Evolutionary conservation across 2,797 vertebrate genomes (phyloP), one percentile per base, ranked within the genome.

Genomic region (Etheostoma perlongum): DNA sequence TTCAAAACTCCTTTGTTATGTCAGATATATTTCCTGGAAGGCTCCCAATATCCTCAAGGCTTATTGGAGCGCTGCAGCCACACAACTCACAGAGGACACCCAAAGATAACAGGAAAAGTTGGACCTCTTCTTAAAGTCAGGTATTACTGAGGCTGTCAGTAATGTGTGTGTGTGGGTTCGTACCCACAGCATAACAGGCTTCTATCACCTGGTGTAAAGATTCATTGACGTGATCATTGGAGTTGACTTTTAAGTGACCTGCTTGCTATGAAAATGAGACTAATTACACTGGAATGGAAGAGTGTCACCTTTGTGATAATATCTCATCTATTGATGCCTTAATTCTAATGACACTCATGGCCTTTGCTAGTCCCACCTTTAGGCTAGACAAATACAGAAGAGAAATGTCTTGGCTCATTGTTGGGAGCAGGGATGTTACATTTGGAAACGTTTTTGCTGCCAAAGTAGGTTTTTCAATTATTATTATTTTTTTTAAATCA

Each of bases 1-100:
- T 94, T 94, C 89, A 92, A 88, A 94, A 88, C 74, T 90, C 89
- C 88, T 94, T 91, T 93, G 85, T 90, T 90, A 92, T 91, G 91
- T 94, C 92, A 87, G 86, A 90, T 91, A 85, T 82, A 91, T 90
- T 92, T 92, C 71, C 89, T 94, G 94, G 94, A 93, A 71, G 74
- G 66, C 85, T 94, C 89, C 94, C 94, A 93, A 91, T 83, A 89
- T 91, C 92, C 91, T 90, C 86, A 90, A 89, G 90, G 91, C 90
- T 92, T 92, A 91, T 92, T 93, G 84, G 86, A 91, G 81, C 68
- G 76, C 78, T 80, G 84, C 86, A 90, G 89, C 83, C 90, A 82
- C 88, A 88, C 78, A 91, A 84, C 87, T 90, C 72, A 74, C 89
- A 93, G 92, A 95, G 91, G 94, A 94, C 93, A 89, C 74, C 74